Base-by-base conservation (phyloP, 2,888 invertebrate genomes). In the Cecidostiba fungosa region DNA sequence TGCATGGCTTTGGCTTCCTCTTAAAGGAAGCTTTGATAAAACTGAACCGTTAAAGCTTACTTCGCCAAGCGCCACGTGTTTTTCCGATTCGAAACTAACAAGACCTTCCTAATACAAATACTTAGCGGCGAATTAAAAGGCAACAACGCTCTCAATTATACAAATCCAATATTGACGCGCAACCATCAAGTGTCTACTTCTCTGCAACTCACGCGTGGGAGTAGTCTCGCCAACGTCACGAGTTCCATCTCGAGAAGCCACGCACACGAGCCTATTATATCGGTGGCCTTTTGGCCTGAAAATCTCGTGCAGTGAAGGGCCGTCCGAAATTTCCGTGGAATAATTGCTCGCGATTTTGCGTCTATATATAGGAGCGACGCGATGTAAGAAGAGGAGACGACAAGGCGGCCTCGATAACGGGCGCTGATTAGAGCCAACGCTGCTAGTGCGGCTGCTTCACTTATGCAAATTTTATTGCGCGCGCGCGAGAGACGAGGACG, bases 381-480 rank as follows among this genome's bases (percentile, higher is more conserved):
- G 54, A 8, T 14, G 19, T 50, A 16, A 29, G 47, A n/a, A n/a
- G 79, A 66, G 47, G 36, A n/a, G 79, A 26, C 29, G 70, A 69
- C 10, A 23, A 54, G 54, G 39, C 47, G 66, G 70, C 69, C 69
- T 66, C 77, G 77, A 70, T 77, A 77, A 77, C 39, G 29, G 54
- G 54, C 43, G 23, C 54, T 76, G 74, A 82, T 82, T 82, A 76
- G 82, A 82, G 47, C 26, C 62, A 16, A 16, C 43, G 1, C 16
- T 12, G 23, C 12, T 23, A n/a, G 16, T 26, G 29, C n/a, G 16
- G 32, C 43, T 39, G 59, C 26, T 81, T 73, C 73, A 62, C 72
- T 69, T 76, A 82, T 82, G 82, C 76, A 82, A 82, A 82, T 82
- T 82, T 82, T 76, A 76, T 32, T 47, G 76, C 74, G 82, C 62